Percentiles rank a stretch among this genome's conserved stretches.
phyloP scores from a whole-genome alignment of 2,888 invertebrate genomes.

The Dryobotodes eremita region DNA sequence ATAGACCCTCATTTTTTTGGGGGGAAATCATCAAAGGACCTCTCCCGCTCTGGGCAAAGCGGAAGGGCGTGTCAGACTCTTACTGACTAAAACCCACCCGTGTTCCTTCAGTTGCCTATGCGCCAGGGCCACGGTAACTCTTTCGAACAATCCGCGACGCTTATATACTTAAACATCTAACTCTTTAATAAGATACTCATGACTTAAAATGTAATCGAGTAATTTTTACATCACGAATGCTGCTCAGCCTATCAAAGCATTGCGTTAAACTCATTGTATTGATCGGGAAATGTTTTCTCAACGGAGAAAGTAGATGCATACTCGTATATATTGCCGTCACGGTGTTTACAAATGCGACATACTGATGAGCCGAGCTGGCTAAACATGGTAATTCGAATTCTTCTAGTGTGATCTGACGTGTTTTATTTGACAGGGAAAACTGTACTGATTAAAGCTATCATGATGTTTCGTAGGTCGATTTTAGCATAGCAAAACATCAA shows the following conservation, averaged over 20 bases:
- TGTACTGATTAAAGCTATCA: background rate
- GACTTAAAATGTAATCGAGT: background rate
- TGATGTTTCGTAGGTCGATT: background rate
- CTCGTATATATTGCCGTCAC: constrained; percentile 54
- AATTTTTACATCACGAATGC: background rate
- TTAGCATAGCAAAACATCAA: background rate
- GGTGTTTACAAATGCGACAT: constrained; percentile 48
- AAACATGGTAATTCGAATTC: constrained; percentile 63
- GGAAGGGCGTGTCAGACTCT: too few species aligned
- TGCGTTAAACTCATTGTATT: constrained; percentile 31
- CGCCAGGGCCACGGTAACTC: too few species aligned
- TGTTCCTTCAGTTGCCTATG: too few species aligned
- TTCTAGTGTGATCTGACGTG: constrained; percentile 22
- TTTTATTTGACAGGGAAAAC: constrained; percentile 28
- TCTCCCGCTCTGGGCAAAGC: too few species aligned
- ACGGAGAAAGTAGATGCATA: constrained; percentile 50
- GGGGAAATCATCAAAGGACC: too few species aligned
- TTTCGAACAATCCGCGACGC: too few species aligned
- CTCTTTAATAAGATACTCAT: background rate
- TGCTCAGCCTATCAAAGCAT: constrained; percentile 9
- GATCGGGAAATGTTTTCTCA: constrained; percentile 60
- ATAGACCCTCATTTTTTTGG: background rate
- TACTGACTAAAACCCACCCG: too few species aligned
- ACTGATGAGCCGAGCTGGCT: constrained; percentile 44
- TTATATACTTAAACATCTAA: background rate